Evolutionary conservation across 2,888 invertebrate species (phyloP), one percentile per base, ranked within the genome.

Genomic region (Carcina quercana): DNA sequence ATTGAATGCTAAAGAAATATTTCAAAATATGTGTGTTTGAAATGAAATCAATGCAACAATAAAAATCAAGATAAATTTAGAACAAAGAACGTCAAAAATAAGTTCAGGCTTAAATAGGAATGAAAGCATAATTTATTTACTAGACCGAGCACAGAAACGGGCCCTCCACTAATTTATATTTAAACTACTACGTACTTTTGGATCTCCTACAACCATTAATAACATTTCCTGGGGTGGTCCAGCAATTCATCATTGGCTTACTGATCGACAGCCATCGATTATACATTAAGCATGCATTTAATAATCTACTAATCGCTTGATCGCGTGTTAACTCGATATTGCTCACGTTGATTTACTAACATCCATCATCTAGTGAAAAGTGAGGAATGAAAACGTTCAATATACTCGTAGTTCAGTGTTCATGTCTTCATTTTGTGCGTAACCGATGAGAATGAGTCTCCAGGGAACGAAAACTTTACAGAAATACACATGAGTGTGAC

Each of bases 281-380:
- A 54, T 50, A 53, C 58, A 63, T 73, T 63, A 67, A 66, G 64
- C 64, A 68, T 60, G 61, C 59, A 58, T 69, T 71, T 69, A 66
- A 70, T 68, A 66, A 66, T 55, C 50, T 49, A 58, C 64, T 69
- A 75, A 74, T 73, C 61, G 71, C 53, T 45, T 42, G 35, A 55
- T 75, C 49, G 75, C 74, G 73, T 75, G 73, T 44, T 45, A 37
- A 42, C 51, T 49, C 53, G 51, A 56, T 54, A 54, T 53, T 53
- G 44, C 52, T 47, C 43, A 43, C 46, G 48, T 56, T 51, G 50
- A 50, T 59, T 53, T 11, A 24, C 41, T 42, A 38, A 58, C 50
- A 52, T 53, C 50, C 30, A 37, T 42, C 35, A 52, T 57, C 11
- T 43, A 46, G 45, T 46, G 45, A 46, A 43, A 40, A 43, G 40